phyloP scores from a whole-genome alignment of 2,113 vertebrate species.

The Melospiza georgiana region DNA sequence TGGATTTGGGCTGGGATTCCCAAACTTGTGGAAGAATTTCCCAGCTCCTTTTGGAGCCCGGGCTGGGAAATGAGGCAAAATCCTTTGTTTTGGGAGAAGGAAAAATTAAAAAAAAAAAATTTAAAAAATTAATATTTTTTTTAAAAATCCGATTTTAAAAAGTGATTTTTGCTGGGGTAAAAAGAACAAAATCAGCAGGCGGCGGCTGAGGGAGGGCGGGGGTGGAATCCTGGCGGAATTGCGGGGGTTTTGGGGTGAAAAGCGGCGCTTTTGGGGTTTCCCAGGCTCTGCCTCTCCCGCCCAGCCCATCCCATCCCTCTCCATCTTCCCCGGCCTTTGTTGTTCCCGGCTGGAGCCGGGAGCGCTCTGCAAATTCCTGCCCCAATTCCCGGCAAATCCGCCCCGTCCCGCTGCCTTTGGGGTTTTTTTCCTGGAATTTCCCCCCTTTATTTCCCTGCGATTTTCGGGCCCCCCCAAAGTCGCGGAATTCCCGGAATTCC shows the following conservation, averaged over 20 bases:
- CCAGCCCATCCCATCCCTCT: not conserved
- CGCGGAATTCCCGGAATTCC: not conserved
- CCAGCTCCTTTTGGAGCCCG: not conserved
- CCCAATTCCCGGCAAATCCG: not conserved
- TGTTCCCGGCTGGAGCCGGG: not conserved
- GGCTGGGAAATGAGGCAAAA: not conserved
- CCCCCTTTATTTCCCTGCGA: no score
- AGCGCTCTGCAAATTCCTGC: not conserved
- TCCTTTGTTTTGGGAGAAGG: not conserved
- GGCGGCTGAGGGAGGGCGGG: no score
- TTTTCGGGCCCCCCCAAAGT: not conserved
- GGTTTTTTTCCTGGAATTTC: not conserved
- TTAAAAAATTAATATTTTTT: not conserved
- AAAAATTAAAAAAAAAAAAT: no score
- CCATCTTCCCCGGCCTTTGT: not conserved
- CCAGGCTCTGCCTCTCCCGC: not conserved
- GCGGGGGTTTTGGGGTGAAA: not conserved
- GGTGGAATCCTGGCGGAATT: not conserved
- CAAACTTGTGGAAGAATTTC: constrained; percentile 27
- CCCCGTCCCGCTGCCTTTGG: no score
- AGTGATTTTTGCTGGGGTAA: not conserved
- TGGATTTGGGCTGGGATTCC: not conserved
- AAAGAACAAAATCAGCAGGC: not conserved
- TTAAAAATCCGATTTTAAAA: not conserved
- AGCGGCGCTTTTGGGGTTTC: not conserved